Conservation (phyloP, 2,888 invertebrate genomes). For the Drosophila acutilabella region DNA sequence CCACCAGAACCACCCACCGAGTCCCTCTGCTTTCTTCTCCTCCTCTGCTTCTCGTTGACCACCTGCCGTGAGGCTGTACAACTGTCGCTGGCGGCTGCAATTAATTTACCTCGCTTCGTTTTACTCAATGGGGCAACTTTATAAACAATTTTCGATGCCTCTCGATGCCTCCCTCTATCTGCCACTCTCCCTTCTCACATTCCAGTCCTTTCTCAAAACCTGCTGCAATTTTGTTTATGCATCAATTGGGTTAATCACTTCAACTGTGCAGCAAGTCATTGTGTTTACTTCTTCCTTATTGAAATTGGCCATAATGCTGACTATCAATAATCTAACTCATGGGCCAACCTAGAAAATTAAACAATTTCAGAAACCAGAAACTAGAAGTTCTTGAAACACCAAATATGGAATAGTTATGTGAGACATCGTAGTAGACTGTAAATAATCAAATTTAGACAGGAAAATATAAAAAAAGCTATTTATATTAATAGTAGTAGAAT, state of each 20-base stretch:
- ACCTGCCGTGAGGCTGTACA: slow-evolving; percentile 63
- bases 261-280: slow-evolving; percentile 17
- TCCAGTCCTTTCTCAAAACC: slow-evolving; percentile 10
- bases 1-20: slow-evolving; percentile 13
- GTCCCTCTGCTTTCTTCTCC: background rate
- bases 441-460: no score
- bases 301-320: slow-evolving; percentile 24
- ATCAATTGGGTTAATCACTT: slow-evolving; percentile 68
- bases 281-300: slow-evolving; percentile 33
- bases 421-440: no score
- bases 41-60: slow-evolving; percentile 38
- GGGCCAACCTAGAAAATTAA: background rate
- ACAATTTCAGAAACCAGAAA: slow-evolving; percentile 21
- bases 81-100: slow-evolving; percentile 67
- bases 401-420: background rate
- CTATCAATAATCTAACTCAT: slow-evolving; percentile 16
- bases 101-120: slow-evolving; percentile 63
- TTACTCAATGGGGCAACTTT: slow-evolving; percentile 48
- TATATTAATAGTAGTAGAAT: no score
- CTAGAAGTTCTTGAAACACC: background rate
- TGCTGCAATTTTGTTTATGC: slow-evolving; percentile 60
- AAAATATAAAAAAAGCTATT: no score
- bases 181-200: background rate
- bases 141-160: slow-evolving; percentile 59
- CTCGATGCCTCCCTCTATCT: slow-evolving; percentile 14